phyloP scores from a whole-genome alignment of 2,888 invertebrate genomes.

The Volucella inanis region DNA sequence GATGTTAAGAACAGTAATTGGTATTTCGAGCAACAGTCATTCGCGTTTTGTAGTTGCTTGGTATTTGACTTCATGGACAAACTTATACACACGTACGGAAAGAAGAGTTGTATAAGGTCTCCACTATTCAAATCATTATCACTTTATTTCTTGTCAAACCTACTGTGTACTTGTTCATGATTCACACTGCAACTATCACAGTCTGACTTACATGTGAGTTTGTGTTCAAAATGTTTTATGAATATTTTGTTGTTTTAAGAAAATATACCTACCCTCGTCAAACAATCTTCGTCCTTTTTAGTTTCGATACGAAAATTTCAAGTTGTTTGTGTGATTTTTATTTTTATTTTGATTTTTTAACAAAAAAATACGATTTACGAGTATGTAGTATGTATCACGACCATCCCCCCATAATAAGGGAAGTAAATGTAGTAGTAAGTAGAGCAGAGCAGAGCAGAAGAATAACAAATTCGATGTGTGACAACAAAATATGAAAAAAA shows the following conservation, averaged over 20 bases:
- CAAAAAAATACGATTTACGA: slow-evolving; percentile 73
- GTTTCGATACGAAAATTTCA: slow-evolving; percentile 48
- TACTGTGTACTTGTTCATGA: too few species aligned
- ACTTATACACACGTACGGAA: too few species aligned
- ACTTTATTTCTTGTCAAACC: neutral
- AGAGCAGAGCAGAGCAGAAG: slow-evolving; percentile 33
- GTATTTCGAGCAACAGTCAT: too few species aligned
- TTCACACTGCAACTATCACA: slow-evolving; percentile 6
- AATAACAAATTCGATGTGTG: slow-evolving; percentile 60
- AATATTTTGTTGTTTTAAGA: slow-evolving; percentile 20
- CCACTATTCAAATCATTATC: too few species aligned
- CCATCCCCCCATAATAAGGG: slow-evolving; percentile 17
- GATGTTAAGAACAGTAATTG: too few species aligned
- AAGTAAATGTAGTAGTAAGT: slow-evolving; percentile 44
- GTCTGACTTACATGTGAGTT: neutral
- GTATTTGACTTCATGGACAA: too few species aligned
- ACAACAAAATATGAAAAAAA: slow-evolving; percentile 68
- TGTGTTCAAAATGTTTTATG: slow-evolving; percentile 22
- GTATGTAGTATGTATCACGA: slow-evolving; percentile 77
- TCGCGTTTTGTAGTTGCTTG: too few species aligned
- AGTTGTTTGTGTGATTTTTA: slow-evolving; percentile 40
- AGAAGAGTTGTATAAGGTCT: too few species aligned
- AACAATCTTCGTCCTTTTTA: slow-evolving; percentile 87
- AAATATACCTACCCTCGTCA: slow-evolving; percentile 87
- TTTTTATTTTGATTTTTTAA: slow-evolving; percentile 8